Evolutionary conservation across 35 echinoderm and acorn worm species (phyloP).

Genomic region (Lytechinus variegatus): DNA sequence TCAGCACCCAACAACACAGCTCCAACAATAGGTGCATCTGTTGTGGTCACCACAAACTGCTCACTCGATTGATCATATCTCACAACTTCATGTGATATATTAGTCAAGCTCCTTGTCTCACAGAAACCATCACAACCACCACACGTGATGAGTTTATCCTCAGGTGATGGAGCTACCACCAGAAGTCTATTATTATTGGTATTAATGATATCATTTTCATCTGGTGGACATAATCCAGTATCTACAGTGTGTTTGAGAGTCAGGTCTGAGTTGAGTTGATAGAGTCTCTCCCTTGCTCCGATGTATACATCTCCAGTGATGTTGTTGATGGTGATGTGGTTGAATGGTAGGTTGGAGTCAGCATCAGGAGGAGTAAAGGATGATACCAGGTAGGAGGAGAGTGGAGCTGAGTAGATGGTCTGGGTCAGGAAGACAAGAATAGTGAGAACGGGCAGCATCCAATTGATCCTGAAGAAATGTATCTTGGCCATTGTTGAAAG

Average conservation of each 20-base stretch:
- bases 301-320: slow-evolving; percentile 57
- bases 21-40: background rate
- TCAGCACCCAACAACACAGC: slow-evolving; percentile 37
- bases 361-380: slow-evolving; percentile 50
- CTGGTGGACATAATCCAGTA: background rate
- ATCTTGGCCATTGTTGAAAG: background rate
- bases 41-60: background rate
- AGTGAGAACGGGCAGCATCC: background rate
- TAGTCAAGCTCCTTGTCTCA: slow-evolving; percentile 49
- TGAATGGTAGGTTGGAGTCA: slow-evolving; percentile 37
- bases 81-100: slow-evolving; percentile 21
- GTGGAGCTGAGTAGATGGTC: background rate
- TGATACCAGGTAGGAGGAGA: slow-evolving; percentile 46
- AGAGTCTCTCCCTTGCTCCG: slow-evolving; percentile 53
- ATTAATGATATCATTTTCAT: slow-evolving; percentile 6
- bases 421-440: background rate
- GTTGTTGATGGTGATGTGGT: slow-evolving; percentile 53
- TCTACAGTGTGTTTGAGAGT: background rate
- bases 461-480: background rate
- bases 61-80: background rate
- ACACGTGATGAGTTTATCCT: slow-evolving; percentile 59
- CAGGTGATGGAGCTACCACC: slow-evolving; percentile 45
- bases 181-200: slow-evolving; percentile 58
- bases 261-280: slow-evolving; percentile 51
- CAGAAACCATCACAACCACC: slow-evolving; percentile 54